Evolutionary conservation across 2,888 invertebrate species (phyloP), one percentile per base, ranked within the genome.

Genomic region (Acleris emargana): DNA sequence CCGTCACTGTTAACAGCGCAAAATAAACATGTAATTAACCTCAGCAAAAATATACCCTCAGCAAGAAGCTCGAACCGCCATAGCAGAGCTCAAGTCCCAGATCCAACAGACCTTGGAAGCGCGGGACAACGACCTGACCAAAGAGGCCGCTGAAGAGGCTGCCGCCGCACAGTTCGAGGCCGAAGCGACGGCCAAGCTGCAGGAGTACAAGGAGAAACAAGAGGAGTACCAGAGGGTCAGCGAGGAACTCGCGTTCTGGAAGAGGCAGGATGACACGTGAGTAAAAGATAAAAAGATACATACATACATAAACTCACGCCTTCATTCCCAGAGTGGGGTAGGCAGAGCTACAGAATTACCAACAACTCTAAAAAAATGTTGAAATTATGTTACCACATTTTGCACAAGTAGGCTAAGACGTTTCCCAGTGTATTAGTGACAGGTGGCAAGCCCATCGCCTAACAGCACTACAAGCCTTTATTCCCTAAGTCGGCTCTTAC

Each of bases 61-160:
- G 90, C 87, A 87, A 0, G 84, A 88, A 62, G 73, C 76, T 1
- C 82, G 82, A 2, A 61, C 79, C 0, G 83, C 78, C 59, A 78
- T 88, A 22, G 17, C 67, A 0, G 86, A 89, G 6, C n/a, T 83
- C 7, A 80, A 84, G 5, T n/a, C 71, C 0, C 47, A 69, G 0
- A 68, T 87, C 0, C 81, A 82, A 16, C 73, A 78, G 5, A 60
- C 77, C 0, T 62, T 84, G 0, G 77, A 82, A 5, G 45, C 45
- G 0, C 49, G 53, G n/a, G 54, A 32, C 20, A 42, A 17, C 49
- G 43, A 22, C 5, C 11, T 28, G 3, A 32, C 43, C 32, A 53
- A 49, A 42, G 87, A 84, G 53, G n/a, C 47, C 0, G 61, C 64
- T 1, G 69, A 68, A 11, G 86, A 85, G 67, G 63, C 71, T 0